Conservation (phyloP, 2,888 invertebrate species). For the Lepidocyrtoides sp. region DNA sequence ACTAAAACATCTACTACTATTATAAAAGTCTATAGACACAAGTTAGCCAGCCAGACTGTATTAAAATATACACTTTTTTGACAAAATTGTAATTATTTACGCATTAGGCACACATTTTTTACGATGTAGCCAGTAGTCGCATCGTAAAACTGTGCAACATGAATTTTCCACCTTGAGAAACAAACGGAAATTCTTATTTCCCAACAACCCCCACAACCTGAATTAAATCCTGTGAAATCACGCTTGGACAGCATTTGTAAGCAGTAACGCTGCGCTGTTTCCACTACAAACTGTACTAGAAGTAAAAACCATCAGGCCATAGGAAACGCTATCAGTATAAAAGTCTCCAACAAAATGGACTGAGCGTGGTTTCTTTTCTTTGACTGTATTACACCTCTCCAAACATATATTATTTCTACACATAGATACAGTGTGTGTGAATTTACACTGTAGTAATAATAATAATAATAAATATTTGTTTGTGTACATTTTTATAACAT, state of each 20-base stretch:
- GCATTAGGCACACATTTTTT: background rate
- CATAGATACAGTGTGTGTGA: constrained; percentile 8
- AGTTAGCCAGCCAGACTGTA: background rate
- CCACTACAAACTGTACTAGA: background rate
- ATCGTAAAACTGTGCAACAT: background rate
- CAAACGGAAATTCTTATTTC: constrained; percentile 49
- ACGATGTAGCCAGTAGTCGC: background rate
- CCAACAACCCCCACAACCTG: constrained; percentile 52
- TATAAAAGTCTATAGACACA: background rate
- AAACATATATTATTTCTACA: background rate
- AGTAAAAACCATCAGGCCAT: constrained; percentile 47
- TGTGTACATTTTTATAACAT: constrained; percentile 23
- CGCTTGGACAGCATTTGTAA: background rate
- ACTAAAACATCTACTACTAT: background rate
- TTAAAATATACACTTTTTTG: background rate
- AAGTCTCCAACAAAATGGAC: background rate
- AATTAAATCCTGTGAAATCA: constrained; percentile 47
- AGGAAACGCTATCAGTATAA: background rate
- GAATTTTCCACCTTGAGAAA: constrained; percentile 43
- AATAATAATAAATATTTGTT: constrained; percentile 3
- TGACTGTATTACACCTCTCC: background rate
- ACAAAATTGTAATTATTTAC: background rate
- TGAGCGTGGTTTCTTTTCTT: constrained; percentile 4
- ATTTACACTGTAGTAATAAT: constrained; percentile 28
- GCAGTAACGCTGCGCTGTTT: too few species aligned